Evolutionary conservation across 2,797 vertebrate genomes (phyloP).

Genomic region (Sebastolobus alascanus): DNA sequence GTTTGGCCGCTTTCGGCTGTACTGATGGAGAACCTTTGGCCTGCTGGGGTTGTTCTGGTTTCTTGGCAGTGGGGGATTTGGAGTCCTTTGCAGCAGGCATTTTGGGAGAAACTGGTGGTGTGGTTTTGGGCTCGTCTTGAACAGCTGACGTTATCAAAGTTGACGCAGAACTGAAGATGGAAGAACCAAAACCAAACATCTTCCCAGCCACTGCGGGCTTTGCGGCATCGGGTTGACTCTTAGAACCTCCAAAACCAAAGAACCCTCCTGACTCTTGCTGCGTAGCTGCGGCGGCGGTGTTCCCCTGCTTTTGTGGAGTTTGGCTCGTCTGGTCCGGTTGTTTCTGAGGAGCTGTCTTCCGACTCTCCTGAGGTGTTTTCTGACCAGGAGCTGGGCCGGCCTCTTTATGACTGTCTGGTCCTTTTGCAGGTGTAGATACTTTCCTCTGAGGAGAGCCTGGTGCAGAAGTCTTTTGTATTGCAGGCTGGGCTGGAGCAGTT

Average conservation of each 20-base stretch:
- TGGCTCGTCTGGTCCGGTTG: slow-evolving; percentile 56
- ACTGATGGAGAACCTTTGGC: slow-evolving; percentile 37
- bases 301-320: slow-evolving; percentile 72
- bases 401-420: slow-evolving; percentile 65
- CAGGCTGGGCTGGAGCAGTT: slow-evolving; percentile 71
- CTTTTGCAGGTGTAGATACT: slow-evolving; percentile 59
- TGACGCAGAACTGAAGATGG: slow-evolving; percentile 94
- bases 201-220: slow-evolving; percentile 92
- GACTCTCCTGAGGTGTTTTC: slow-evolving; percentile 72
- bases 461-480: slow-evolving; percentile 68
- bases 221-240: slow-evolving; percentile 82
- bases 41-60: slow-evolving; percentile 56
- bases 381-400: slow-evolving; percentile 68
- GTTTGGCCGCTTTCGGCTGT: slow-evolving; percentile 64
- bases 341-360: slow-evolving; percentile 76
- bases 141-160: slow-evolving; percentile 91
- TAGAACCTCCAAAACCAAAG: slow-evolving; percentile 68
- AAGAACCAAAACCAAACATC: slow-evolving; percentile 95
- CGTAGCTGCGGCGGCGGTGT: slow-evolving; percentile 23
- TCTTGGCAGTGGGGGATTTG: slow-evolving; percentile 54
- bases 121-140: slow-evolving; percentile 78
- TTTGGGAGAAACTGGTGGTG: slow-evolving; percentile 84
- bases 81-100: slow-evolving; percentile 64
- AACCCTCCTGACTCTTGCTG: slow-evolving; percentile 71
- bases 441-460: slow-evolving; percentile 71